phyloP scores from a whole-genome alignment of 1,140 invertebrate species.

The Mizuhopecten yessoensis region DNA sequence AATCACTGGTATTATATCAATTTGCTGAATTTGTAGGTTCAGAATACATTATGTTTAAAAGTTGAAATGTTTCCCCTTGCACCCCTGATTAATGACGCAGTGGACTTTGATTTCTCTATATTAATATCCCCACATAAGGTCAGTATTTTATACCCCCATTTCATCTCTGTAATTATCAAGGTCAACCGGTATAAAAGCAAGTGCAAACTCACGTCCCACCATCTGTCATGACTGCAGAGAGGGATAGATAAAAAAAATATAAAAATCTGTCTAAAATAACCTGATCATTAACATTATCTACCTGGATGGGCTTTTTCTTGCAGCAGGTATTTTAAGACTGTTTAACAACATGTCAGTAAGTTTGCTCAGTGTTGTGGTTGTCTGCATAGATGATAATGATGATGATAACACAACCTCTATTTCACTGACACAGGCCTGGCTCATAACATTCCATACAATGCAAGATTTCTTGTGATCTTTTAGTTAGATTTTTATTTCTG shows the following conservation, averaged over 20 bases:
- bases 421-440: background rate
- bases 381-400: background rate
- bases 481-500: background rate
- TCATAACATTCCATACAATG: background rate
- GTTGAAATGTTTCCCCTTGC: too few relatives aligned
- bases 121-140: background rate
- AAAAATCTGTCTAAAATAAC: background rate
- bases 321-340: background rate
- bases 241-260: background rate
- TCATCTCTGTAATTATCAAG: conserved; percentile 32
- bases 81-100: background rate
- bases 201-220: background rate
- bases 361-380: background rate
- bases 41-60: too few relatives aligned
- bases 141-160: background rate
- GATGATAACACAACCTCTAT: background rate
- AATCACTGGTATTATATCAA: too few relatives aligned
- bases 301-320: background rate
- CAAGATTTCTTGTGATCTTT: background rate
- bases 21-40: too few relatives aligned
- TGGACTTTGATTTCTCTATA: conserved; percentile 6
- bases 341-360: background rate
- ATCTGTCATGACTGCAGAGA: background rate
- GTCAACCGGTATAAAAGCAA: conserved; percentile 3
- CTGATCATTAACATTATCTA: conserved; percentile 9